phyloP scores from a whole-genome alignment of 2,888 invertebrate genomes.

The Epistrophe eligans region DNA sequence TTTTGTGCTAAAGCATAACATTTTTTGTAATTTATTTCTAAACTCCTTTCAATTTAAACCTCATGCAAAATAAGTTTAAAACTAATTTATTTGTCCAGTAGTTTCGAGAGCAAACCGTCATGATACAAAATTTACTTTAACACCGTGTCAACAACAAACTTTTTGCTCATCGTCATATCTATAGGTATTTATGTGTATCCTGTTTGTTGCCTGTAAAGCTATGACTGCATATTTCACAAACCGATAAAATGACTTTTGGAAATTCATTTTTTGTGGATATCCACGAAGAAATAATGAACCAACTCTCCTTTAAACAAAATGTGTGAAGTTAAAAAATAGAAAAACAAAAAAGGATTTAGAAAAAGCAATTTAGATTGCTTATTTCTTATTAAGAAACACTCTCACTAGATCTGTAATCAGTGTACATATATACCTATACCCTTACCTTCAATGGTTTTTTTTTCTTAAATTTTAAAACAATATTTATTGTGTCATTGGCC shows the following conservation, averaged over 20 bases:
- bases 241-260: constrained; percentile 57
- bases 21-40: background rate
- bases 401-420: background rate
- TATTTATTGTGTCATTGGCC: constrained; percentile 73
- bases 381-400: background rate
- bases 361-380: background rate
- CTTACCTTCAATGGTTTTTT: background rate
- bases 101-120: constrained; percentile 8
- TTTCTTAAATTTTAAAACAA: constrained; percentile 57
- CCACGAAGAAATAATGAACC: constrained; percentile 71
- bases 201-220: background rate
- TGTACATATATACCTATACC: no score
- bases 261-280: constrained; percentile 70
- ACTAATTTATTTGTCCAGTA: background rate
- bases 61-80: constrained; percentile 10
- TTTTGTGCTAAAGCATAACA: background rate
- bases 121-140: constrained; percentile 52
- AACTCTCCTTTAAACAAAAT: constrained; percentile 44
- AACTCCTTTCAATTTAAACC: background rate
- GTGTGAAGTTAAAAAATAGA: constrained; percentile 53
- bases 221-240: background rate
- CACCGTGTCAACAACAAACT: constrained; percentile 65
- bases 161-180: constrained; percentile 45
- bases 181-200: background rate
- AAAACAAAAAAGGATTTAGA: constrained; percentile 32